Percentiles rank a stretch among this genome's conserved stretches.
phyloP scores from a whole-genome alignment of 2,113 vertebrate species.

The Corydoras sp. region DNA sequence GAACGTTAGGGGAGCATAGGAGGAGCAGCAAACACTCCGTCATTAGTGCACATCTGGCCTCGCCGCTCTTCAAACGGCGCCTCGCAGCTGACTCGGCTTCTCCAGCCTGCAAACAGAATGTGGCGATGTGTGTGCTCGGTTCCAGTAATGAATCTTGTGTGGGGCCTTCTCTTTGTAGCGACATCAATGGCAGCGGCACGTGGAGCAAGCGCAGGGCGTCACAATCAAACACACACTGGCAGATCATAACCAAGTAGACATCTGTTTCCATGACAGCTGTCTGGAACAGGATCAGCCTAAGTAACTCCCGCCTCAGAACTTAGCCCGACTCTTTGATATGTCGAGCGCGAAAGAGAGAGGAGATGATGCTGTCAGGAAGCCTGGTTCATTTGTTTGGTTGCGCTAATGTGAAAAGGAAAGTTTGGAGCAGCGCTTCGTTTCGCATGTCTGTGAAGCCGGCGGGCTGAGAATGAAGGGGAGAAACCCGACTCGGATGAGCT shows the following conservation, averaged over 20 bases:
- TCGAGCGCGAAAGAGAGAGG: constrained; percentile 18
- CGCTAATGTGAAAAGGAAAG: constrained; percentile 29
- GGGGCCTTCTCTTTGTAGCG: constrained; percentile 39
- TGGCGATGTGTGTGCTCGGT: constrained; percentile 23
- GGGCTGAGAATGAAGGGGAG: constrained; percentile 17
- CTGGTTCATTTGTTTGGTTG: constrained; percentile 30
- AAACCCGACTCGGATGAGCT: constrained; percentile 22
- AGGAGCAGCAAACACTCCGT: constrained; percentile 33
- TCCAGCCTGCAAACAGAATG: constrained; percentile 39
- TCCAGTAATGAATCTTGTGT: constrained; percentile 42
- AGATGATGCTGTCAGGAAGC: constrained; percentile 26
- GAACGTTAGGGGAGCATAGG: constrained; percentile 35
- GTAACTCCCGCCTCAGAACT: constrained; percentile 48
- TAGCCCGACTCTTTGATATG: constrained; percentile 40
- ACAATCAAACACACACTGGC: constrained; percentile 45
- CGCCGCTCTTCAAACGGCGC: constrained; percentile 37
- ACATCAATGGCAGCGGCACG: constrained; percentile 44
- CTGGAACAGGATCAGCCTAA: constrained; percentile 44
- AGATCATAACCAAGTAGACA: constrained; percentile 43
- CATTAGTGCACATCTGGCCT: constrained; percentile 45
- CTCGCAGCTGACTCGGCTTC: constrained; percentile 43
- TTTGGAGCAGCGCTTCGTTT: constrained; percentile 19
- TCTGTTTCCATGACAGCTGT: constrained; percentile 54
- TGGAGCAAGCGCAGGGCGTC: constrained; percentile 39
- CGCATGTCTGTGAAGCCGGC: constrained; percentile 17